Base-by-base conservation (phyloP, 1,140 invertebrate genomes). In the Melipona quadrifasciata region DNA sequence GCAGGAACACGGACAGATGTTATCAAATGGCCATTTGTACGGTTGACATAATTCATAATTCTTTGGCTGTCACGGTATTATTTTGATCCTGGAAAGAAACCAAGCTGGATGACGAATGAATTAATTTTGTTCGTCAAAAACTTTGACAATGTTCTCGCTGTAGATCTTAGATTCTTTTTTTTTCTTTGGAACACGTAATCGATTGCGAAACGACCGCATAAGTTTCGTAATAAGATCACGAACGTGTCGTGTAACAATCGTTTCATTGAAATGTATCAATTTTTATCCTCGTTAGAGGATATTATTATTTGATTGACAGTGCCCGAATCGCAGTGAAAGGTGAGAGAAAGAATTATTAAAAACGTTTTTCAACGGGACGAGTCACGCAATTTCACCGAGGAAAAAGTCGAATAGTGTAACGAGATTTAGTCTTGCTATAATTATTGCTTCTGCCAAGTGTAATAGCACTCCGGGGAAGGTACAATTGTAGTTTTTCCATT, bases 51-150 rank as follows among this genome's bases (percentile, higher is more conserved):
- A 80, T 80, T 80, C 65, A 57, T 70, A 80, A 80, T 80, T 80
- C 65, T 70, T 80, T 57, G 21, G 67, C 67, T 82, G 85, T 82
- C 84, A 39, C 17, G 27, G 58, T 73, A 24, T 61, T 65, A 53
- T 77, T 77, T n/a, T 34, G 16, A 64, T 86, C n/a, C 55, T 55
- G 19, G 34, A 39, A 27, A 53, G 34, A 27, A 65, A 65, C 74
- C 21, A 79, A 53, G 17, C 24, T 61, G 12, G 11, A 86, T 87
- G 84, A 87, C 77, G 68, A 76, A 87, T 87, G 78, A 68, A 87
- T 86, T 82, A 73, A 87, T 87, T 86, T 87, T 57, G 53, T 51
- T 27, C 67, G 53, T 53, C n/a, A 17, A 73, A 47, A 71, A 78
- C 4, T 72, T 17, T 39, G 34, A 24, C n/a, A 1, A 31, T 67